Evolutionary conservation across 2,888 invertebrate genomes (phyloP).

Genomic region (Lepidocyrtinus sp.): DNA sequence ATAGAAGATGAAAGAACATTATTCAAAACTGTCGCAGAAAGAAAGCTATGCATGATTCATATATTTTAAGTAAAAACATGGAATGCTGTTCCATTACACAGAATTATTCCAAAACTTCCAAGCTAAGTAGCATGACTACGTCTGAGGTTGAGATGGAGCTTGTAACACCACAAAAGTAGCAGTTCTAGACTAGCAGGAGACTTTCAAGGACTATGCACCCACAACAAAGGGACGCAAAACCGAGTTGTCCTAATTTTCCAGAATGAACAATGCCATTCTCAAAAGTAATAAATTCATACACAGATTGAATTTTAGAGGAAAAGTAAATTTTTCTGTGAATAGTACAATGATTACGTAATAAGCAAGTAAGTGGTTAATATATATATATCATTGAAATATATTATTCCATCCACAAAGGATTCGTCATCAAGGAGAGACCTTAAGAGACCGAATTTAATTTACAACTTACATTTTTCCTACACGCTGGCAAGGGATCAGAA

Average conservation of each 20-base stretch:
- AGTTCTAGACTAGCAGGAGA: conserved; percentile 27
- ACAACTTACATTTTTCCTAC: background rate
- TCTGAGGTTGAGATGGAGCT: too few relatives aligned
- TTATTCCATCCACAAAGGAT: background rate
- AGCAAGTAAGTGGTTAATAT: too few relatives aligned
- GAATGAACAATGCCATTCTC: conserved; percentile 9
- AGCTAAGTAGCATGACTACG: too few relatives aligned
- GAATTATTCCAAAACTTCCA: too few relatives aligned
- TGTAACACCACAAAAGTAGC: too few relatives aligned
- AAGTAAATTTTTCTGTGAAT: too few relatives aligned
- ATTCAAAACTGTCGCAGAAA: background rate
- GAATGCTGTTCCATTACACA: too few relatives aligned
- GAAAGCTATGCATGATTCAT: background rate
- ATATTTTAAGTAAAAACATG: too few relatives aligned
- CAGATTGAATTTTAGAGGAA: too few relatives aligned
- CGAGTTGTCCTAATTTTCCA: conserved; percentile 37
- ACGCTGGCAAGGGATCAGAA: conserved; percentile 49
- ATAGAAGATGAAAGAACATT: background rate
- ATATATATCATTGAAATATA: too few relatives aligned
- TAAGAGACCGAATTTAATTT: background rate
- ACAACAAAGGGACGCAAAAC: conserved; percentile 28
- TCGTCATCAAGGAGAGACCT: background rate
- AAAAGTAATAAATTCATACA: too few relatives aligned
- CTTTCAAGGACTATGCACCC: conserved; percentile 38
- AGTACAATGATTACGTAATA: too few relatives aligned